Percentiles rank a stretch among this genome's conserved stretches.
Evolutionary conservation across 2,888 invertebrate species (phyloP).

Genomic region (Drosophila borborema): DNA sequence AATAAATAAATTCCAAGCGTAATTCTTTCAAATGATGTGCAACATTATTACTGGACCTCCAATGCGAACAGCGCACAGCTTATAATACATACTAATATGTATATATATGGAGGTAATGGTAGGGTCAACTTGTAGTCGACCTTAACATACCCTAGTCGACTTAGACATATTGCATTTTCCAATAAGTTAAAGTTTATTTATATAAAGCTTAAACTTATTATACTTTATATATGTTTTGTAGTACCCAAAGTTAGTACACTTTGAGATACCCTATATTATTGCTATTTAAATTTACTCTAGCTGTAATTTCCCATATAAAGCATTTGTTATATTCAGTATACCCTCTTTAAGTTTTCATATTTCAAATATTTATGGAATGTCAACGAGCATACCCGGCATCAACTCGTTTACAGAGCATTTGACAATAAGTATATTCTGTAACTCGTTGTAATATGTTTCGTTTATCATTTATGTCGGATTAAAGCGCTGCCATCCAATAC

Average conservation of each 20-base stretch:
- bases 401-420: conserved; percentile 18
- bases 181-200: too few relatives aligned
- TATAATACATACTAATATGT: conserved; percentile 5
- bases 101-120: too few relatives aligned
- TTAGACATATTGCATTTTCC: background rate
- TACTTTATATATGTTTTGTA: too few relatives aligned
- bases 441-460: conserved; percentile 16
- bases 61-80: conserved; percentile 15
- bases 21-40: conserved; percentile 43
- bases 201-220: background rate
- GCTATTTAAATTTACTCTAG: background rate
- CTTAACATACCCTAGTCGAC: background rate
- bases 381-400: background rate
- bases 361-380: too few relatives aligned
- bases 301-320: background rate
- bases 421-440: background rate
- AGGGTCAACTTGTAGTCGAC: background rate
- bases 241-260: background rate
- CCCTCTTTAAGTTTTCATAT: background rate
- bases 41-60: conserved; percentile 31
- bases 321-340: too few relatives aligned
- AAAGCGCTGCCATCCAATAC: conserved; percentile 28
- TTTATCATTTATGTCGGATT: conserved; percentile 46
- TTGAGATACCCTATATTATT: background rate
- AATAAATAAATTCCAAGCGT: conserved; percentile 49